Percentiles rank a stretch among this genome's conserved stretches.
Evolutionary conservation across 2,888 invertebrate species (phyloP).

Genomic region (Scrobipalpa atriplicella): DNA sequence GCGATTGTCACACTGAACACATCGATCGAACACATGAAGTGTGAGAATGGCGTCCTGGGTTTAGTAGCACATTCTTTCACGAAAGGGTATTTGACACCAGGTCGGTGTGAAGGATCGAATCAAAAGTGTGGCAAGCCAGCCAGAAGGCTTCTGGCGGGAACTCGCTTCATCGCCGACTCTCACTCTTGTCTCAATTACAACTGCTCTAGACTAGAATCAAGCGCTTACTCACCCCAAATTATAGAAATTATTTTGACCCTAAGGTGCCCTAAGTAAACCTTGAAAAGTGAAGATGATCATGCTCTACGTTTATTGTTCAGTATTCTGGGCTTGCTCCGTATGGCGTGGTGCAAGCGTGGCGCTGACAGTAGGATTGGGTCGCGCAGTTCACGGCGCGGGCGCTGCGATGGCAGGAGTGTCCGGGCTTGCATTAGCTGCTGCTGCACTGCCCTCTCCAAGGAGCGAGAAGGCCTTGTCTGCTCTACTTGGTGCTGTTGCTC

Average conservation of each 20-base stretch:
- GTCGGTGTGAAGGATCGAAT: neutral
- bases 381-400: constrained; percentile 61
- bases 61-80: no score
- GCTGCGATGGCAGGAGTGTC: constrained; percentile 64
- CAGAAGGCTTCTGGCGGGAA: no score
- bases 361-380: constrained; percentile 49
- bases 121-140: no score
- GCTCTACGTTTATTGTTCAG: neutral
- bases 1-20: no score
- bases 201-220: no score
- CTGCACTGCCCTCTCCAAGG: constrained; percentile 45
- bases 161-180: no score
- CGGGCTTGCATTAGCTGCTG: constrained; percentile 62
- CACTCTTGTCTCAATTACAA: neutral
- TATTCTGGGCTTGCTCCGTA: constrained; percentile 27
- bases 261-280: no score
- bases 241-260: no score
- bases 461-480: constrained; percentile 55
- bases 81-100: neutral
- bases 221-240: no score
- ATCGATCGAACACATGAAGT: no score
- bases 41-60: no score
- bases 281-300: no score
- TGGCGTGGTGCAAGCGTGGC: constrained; percentile 39
- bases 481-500: constrained; percentile 69